Evolutionary conservation across 2,888 invertebrate genomes (phyloP).

Genomic region (Ditylenchus weischeri): DNA sequence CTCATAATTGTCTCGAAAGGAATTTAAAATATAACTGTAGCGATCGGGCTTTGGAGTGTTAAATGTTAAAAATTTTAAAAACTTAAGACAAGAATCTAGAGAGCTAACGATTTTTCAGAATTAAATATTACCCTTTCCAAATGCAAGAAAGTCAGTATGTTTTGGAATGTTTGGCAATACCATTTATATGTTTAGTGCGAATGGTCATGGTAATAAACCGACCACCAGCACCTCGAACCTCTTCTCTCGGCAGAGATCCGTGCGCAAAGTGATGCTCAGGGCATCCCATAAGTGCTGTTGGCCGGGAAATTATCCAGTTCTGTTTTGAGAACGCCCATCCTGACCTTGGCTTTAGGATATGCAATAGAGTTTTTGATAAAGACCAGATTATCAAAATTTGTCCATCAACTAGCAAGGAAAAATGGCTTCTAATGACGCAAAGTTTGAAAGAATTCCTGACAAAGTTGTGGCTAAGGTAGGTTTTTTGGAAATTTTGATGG

Average conservation of each 20-base stretch:
- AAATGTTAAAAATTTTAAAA: no score
- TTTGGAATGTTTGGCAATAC: no score
- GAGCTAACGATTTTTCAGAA: no score
- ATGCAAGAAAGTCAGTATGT: no score
- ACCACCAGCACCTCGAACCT: background rate
- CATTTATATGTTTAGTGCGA: background rate
- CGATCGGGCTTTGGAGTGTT: no score
- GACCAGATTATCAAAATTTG: conserved; percentile 52
- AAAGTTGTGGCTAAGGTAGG: conserved; percentile 48
- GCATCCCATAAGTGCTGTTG: conserved; percentile 32
- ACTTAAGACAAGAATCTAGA: no score
- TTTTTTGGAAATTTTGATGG: no score
- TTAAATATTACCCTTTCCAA: no score
- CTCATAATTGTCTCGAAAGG: no score
- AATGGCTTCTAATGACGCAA: conserved; percentile 43
- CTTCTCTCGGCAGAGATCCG: conserved; percentile 21
- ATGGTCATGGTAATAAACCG: background rate
- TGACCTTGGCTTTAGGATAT: conserved; percentile 49
- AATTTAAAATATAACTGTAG: no score
- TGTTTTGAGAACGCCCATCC: conserved; percentile 56
- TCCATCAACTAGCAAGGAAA: conserved; percentile 47
- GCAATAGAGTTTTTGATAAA: conserved; percentile 52
- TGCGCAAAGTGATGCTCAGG: conserved; percentile 29
- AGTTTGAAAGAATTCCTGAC: conserved; percentile 48
- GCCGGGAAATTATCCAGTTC: conserved; percentile 47